Evolutionary conservation across 2,797 vertebrate genomes (phyloP).

Genomic region (Myotis vivesi): DNA sequence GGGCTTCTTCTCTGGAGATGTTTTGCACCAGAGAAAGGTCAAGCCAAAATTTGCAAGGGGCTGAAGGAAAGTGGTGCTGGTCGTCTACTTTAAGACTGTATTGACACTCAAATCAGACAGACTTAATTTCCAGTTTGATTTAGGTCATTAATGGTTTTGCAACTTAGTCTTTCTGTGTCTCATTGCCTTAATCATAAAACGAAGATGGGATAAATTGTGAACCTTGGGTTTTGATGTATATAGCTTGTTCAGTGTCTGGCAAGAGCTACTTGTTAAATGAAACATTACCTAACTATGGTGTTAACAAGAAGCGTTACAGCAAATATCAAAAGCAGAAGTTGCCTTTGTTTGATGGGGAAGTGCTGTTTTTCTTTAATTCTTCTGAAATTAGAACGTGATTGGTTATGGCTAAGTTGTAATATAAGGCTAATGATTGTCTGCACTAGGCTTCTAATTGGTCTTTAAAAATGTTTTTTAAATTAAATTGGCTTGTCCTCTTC

Average conservation of each 20-base stretch:
- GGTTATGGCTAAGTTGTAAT: neutral
- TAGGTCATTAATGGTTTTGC: neutral
- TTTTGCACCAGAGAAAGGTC: neutral
- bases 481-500: neutral
- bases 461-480: conserved; percentile 19
- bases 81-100: neutral
- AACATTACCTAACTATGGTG: neutral
- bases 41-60: neutral
- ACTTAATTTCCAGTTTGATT: neutral
- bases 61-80: neutral
- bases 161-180: neutral
- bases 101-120: neutral
- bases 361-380: conserved; percentile 1
- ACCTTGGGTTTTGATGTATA: neutral
- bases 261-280: neutral
- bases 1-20: neutral
- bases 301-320: neutral
- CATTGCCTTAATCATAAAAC: neutral
- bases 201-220: neutral
- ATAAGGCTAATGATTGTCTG: neutral
- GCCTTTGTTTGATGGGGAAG: neutral
- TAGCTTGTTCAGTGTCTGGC: neutral
- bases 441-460: neutral
- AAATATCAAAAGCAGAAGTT: neutral
- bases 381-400: neutral